Conservation (phyloP, 2,888 invertebrate genomes). For the Hirtodrosophila trivittata region DNA sequence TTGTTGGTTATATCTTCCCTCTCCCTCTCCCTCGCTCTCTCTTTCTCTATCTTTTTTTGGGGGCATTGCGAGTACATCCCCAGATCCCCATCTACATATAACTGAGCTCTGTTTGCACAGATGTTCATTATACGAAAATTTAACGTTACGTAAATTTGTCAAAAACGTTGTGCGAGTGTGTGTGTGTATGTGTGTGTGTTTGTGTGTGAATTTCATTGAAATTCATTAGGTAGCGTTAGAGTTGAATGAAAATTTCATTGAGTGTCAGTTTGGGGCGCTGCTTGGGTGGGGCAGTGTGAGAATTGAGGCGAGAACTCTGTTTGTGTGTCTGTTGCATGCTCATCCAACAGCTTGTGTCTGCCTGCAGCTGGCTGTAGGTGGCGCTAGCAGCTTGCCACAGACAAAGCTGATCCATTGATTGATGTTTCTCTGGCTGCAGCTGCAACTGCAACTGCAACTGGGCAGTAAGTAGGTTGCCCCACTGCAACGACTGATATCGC, state of each 20-base stretch:
- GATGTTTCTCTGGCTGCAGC: conserved; percentile 51
- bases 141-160: conserved; percentile 73
- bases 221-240: conserved; percentile 46
- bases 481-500: conserved; percentile 1
- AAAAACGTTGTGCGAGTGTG: conserved; percentile 27
- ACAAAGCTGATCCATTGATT: conserved; percentile 62
- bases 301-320: conserved; percentile 41
- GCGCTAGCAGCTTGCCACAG: conserved; percentile 51
- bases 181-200: conserved; percentile 6
- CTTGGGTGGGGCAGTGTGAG: conserved; percentile 1
- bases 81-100: conserved; percentile 3
- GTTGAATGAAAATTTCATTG: conserved; percentile 53
- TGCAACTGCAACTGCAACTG: conserved; percentile 50
- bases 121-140: conserved; percentile 71
- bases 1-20: no score
- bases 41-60: no score
- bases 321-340: conserved; percentile 27
- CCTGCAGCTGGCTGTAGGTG: conserved; percentile 57
- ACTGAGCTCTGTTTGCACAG: conserved; percentile 73
- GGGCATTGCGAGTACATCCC: conserved; percentile 17
- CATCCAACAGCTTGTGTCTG: conserved; percentile 22
- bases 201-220: conserved; percentile 65
- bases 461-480: conserved; percentile 63
- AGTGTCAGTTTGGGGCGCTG: conserved; percentile 16
- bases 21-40: no score